Evolutionary conservation across 2,113 vertebrate species (phyloP), one percentile per base, ranked within the genome.

Genomic region (Ochotona curzoniae): DNA sequence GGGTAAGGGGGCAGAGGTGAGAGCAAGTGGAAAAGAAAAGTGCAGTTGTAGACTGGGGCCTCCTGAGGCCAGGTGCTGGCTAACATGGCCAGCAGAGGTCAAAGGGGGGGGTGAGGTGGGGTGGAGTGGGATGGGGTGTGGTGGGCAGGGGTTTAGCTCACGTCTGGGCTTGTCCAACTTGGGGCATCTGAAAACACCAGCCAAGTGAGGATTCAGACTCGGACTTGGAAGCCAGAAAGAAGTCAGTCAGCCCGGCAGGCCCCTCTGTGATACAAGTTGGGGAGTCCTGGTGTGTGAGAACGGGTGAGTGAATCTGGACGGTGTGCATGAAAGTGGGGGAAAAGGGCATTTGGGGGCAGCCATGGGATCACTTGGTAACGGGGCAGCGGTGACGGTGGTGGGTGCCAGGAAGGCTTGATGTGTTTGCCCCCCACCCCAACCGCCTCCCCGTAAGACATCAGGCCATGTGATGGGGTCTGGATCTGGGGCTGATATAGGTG

Each of bases 101-200:
- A 17, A 17, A 57, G 54, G 54, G 54, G 11, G 54, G 54, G 11
- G 54, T 15, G 54, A 57, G 54, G 54, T 57, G 38, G 38, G 38
- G 38, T 17, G 10, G 54, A 13, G 54, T 13, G 54, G 54, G 13
- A 18, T 57, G 54, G 2, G 54, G 54, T 44, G 67, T 35, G 78
- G 85, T 87, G 10, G 51, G 83, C 38, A 28, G 71, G 17, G 44
- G 20, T 80, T 83, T 61, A 38, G 66, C 61, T 93, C 89, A 95
- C 61, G 80, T 86, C 86, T 28, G 63, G 67, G 67, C 89, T 20
- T 14, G 80, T 66, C 7, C 3, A 75, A 14, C 66, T 75, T 18
- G 66, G 82, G 15, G 35, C 11, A 0, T 44, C 90, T 66, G 80
- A 79, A 44, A 82, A 47, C 38, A 18, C 26, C 13, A 70, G 87